Evolutionary conservation across 2,113 vertebrate species (phyloP).

Genomic region (Eidolon helvum): DNA sequence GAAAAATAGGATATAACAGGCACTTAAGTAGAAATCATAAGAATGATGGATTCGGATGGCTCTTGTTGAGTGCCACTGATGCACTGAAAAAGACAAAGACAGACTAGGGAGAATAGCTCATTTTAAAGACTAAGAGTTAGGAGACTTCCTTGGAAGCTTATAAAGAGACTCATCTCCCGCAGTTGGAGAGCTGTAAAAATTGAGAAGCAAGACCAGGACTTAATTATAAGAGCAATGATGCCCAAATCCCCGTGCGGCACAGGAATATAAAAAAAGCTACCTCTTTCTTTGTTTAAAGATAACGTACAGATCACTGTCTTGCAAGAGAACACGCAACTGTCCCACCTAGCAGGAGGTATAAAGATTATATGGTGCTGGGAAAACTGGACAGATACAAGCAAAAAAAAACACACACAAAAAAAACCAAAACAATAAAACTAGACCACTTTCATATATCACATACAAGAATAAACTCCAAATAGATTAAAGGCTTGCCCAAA

Average conservation of each 20-base stretch:
- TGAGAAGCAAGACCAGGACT: neutral
- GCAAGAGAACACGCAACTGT: neutral
- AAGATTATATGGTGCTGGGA: neutral
- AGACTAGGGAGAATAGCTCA: neutral
- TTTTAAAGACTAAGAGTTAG: neutral
- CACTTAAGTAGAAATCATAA: neutral
- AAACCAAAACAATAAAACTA: no score
- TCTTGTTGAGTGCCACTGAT: neutral
- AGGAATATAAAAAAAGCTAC: neutral
- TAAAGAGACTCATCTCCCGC: neutral
- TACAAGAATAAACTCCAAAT: no score
- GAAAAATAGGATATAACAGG: neutral
- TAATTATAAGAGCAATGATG: neutral
- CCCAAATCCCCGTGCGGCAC: neutral
- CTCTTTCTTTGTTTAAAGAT: neutral
- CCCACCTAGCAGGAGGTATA: no score
- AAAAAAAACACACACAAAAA: no score
- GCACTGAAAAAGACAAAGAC: neutral
- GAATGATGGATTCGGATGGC: neutral
- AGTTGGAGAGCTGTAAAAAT: neutral
- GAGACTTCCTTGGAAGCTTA: neutral
- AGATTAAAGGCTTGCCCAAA: neutral
- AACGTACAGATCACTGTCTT: neutral
- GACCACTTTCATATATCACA: no score
- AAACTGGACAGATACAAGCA: no score